Base-by-base conservation (phyloP, 2,113 vertebrate genomes). In the Plotosus lineatus region DNA sequence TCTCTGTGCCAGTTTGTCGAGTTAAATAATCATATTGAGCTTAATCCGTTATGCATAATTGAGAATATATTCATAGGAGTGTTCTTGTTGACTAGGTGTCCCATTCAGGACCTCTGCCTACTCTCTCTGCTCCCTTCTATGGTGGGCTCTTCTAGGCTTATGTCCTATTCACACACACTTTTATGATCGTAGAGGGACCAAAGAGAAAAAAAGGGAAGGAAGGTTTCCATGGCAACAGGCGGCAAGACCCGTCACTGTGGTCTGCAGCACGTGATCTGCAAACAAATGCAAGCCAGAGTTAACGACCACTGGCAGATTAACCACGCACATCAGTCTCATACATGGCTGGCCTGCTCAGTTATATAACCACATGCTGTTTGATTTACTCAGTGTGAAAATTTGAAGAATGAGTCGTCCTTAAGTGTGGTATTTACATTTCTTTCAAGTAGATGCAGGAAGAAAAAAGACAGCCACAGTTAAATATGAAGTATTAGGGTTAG, bases 211-310 rank as follows among this genome's bases (percentile, higher is more conserved):
- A 68, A 33, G 56, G 69, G 66, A 69, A 77, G 40, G 40, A 65
- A 78, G 72, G 82, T 87, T 79, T 85, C 84, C 80, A 84, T 84
- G 61, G 82, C 31, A 82, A 84, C 82, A 46, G 68, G 60, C 77
- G 68, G 82, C 73, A 42, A 76, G 66, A 33, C 83, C 73, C 65
- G 79, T 80, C 76, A 38, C 73, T 82, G 86, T 77, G 84, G 77
- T 69, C 68, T 65, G 60, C 31, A 50, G 77, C 71, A 80, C 84
- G 55, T 85, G 84, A 78, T 82, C 73, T 12, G 84, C 79, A 84
- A 80, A 80, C 84, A 72, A 85, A 82, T 83, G 82, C 75, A 63
- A 74, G 75, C 68, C 33, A 36, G 68, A 53, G 68, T 83, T 81
- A 86, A 68, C 68, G 81, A 77, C 68, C 42, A 38, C 81, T 78